Percentiles rank a stretch among this genome's conserved stretches.
phyloP scores from a whole-genome alignment of 1,140 invertebrate species.

The Maniola jurtina region DNA sequence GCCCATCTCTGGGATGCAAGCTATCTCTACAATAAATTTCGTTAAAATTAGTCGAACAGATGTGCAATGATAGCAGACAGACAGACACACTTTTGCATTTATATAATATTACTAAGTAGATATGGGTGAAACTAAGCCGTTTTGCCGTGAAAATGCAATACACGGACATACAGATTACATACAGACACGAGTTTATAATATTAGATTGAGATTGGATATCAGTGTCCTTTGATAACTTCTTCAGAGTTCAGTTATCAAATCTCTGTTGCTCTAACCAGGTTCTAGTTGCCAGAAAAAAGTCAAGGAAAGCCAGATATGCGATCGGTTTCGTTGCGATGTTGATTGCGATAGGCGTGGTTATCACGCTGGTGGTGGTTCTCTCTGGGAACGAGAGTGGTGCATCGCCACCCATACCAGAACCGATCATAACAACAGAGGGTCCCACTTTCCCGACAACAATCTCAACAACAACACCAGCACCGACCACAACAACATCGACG shows the following conservation, averaged over 20 bases:
- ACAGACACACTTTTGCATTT: too few species aligned
- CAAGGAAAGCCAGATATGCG: slow-evolving; percentile 52
- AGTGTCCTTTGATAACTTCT: not conserved
- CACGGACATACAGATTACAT: not conserved
- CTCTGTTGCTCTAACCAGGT: slow-evolving; percentile 40
- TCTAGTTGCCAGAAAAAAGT: slow-evolving; percentile 59
- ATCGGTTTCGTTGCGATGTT: slow-evolving; percentile 59
- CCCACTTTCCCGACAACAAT: slow-evolving; percentile 32
- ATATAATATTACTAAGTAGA: too few species aligned
- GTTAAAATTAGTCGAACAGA: too few species aligned
- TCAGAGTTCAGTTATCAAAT: not conserved
- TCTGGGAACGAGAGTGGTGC: slow-evolving; percentile 44
- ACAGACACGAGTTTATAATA: not conserved
- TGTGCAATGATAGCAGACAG: too few species aligned
- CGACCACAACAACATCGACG: slow-evolving; percentile 30
- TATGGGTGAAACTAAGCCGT: too few species aligned
- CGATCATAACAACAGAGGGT: slow-evolving; percentile 40
- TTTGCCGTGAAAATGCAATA: not conserved
- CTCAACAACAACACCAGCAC: slow-evolving; percentile 20
- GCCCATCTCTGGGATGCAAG: too few species aligned
- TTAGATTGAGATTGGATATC: not conserved
- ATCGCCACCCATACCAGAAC: slow-evolving; percentile 41
- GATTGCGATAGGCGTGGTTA: slow-evolving; percentile 48
- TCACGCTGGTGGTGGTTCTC: slow-evolving; percentile 56
- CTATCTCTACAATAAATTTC: too few species aligned